Percentiles rank a stretch among this genome's conserved stretches.
Conservation (phyloP, 2,888 invertebrate genomes). For the Torymus tubicola region DNA sequence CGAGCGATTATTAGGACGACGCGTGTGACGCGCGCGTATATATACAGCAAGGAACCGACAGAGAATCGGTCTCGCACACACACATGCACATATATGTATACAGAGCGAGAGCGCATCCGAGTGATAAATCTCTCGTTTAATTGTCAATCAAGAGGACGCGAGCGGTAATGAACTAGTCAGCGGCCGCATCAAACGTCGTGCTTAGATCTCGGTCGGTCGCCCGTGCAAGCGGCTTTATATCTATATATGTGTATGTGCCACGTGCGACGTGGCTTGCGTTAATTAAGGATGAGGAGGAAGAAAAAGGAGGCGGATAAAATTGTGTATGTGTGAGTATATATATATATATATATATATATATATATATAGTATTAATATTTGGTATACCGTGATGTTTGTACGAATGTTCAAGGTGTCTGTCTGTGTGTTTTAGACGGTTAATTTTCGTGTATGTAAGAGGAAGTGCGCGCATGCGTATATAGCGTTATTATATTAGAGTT, state of each 20-base stretch:
- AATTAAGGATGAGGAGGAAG: background rate
- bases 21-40: background rate
- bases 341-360: too few species aligned
- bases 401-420: too few species aligned
- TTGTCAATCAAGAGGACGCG: conserved; percentile 45
- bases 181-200: background rate
- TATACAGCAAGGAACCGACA: background rate
- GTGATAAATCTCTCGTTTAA: conserved; percentile 51
- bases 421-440: too few species aligned
- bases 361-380: too few species aligned
- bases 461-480: too few species aligned
- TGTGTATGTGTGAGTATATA: too few species aligned
- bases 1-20: conserved; percentile 30
- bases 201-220: conserved; percentile 37
- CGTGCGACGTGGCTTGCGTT: background rate
- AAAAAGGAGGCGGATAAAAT: too few species aligned
- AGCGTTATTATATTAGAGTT: too few species aligned
- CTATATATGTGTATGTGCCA: background rate
- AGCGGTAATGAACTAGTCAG: conserved; percentile 41
- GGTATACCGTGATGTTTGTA: too few species aligned
- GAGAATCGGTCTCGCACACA: background rate
- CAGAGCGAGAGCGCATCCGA: background rate
- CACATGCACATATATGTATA: background rate
- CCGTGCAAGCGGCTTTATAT: background rate
- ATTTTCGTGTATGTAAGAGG: too few species aligned